Percentiles rank a stretch among this genome's conserved stretches.
Conservation (phyloP, 2,113 vertebrate species). For the Pygoscelis antarcticus region DNA sequence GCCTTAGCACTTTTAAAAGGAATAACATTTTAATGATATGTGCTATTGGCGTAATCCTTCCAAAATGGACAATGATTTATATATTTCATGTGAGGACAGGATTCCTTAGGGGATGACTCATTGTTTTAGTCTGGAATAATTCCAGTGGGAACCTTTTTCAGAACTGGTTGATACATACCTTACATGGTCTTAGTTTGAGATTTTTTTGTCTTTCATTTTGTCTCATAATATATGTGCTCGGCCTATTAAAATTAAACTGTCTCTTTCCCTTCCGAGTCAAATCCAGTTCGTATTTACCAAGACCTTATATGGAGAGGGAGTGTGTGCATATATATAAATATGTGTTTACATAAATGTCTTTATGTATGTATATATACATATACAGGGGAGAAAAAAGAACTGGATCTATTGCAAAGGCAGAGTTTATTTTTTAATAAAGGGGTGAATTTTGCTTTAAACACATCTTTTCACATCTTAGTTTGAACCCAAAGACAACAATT, state of each 20-base stretch:
- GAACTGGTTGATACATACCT: conserved; percentile 72
- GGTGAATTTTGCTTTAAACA: not conserved
- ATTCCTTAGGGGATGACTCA: conserved; percentile 79
- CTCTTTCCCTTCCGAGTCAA: conserved; percentile 53
- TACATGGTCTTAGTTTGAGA: conserved; percentile 72
- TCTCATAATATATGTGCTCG: conserved; percentile 60
- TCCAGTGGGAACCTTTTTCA: conserved; percentile 78
- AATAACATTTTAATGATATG: conserved; percentile 76
- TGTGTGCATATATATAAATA: not conserved
- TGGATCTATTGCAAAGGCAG: not conserved
- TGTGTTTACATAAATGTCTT: not conserved
- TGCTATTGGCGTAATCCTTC: conserved; percentile 68
- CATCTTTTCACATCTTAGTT: not conserved
- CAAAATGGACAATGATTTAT: conserved; percentile 79
- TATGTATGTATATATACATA: not conserved
- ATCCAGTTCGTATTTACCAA: conserved; percentile 57
- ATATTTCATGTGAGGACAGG: conserved; percentile 76
- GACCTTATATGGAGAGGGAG: conserved; percentile 51
- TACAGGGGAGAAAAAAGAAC: not conserved
- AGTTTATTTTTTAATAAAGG: not conserved
- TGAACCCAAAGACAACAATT: conserved; percentile 25
- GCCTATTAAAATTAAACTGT: conserved; percentile 58
- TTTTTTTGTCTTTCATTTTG: conserved; percentile 31
- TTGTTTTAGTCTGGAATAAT: conserved; percentile 69
- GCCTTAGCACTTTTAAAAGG: conserved; percentile 70